phyloP scores from a whole-genome alignment of 92 coral and sea anemone species.

The Muricea muricata region DNA sequence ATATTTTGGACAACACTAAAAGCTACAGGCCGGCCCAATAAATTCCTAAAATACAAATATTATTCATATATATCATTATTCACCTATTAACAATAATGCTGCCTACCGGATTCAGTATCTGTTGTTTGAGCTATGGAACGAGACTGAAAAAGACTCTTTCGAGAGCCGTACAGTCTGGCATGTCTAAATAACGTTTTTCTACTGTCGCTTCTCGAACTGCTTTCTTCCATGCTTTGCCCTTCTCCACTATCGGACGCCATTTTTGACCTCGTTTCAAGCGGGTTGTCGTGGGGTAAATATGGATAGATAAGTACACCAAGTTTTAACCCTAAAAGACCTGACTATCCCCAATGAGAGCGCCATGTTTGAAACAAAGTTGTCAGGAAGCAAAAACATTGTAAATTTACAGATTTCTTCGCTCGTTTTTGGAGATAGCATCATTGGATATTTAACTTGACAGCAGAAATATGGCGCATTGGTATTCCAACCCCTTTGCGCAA shows the following conservation, averaged over 20 bases:
- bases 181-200: not conserved
- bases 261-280: no score
- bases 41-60: no score
- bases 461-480: slow-evolving; percentile 11
- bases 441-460: no score
- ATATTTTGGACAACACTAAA: no score
- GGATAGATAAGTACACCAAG: no score
- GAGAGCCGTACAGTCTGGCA: slow-evolving; percentile 34
- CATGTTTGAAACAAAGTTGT: slow-evolving; percentile 65
- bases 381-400: not conserved
- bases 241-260: slow-evolving; percentile 73
- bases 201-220: slow-evolving; percentile 9
- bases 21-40: no score
- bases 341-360: no score
- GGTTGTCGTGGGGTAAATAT: no score
- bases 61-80: no score
- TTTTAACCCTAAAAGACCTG: no score
- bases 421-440: not conserved
- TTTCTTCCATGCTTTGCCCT: slow-evolving; percentile 13
- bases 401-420: not conserved
- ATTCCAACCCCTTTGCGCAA: slow-evolving; percentile 73
- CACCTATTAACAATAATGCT: no score
- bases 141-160: slow-evolving; percentile 92
- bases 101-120: slow-evolving; percentile 78
- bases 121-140: slow-evolving; percentile 68